Evolutionary conservation across 2,888 invertebrate species (phyloP).

Genomic region (Hyposoter dolosus): DNA sequence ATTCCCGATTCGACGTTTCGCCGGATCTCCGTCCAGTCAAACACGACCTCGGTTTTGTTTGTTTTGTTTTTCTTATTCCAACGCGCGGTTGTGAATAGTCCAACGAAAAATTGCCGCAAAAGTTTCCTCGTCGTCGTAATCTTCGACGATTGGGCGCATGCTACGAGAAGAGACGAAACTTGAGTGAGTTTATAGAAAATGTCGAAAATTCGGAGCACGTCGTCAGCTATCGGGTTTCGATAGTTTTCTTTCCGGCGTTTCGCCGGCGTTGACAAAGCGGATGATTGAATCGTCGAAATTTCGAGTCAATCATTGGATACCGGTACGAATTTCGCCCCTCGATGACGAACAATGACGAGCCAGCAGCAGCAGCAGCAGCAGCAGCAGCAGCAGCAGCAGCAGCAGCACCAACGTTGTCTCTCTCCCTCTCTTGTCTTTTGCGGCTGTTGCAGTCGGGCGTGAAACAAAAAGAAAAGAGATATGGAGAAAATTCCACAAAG

Average conservation of each 20-base stretch:
- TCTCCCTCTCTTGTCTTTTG: not conserved
- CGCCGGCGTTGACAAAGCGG: no score
- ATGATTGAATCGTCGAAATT: not conserved
- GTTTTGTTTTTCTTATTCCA: not conserved
- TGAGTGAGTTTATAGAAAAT: no score
- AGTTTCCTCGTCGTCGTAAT: not conserved
- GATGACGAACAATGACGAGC: not conserved
- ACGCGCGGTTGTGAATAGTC: not conserved
- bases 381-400: no score
- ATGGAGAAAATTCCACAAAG: not conserved
- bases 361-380: no score
- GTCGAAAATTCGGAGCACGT: not conserved
- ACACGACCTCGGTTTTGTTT: constrained; percentile 53
- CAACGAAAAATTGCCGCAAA: not conserved
- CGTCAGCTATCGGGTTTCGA: no score
- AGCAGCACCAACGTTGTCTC: not conserved
- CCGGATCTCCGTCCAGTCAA: constrained; percentile 70
- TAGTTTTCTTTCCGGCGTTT: no score
- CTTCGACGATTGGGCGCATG: not conserved
- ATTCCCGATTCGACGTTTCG: constrained; percentile 71
- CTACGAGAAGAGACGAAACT: not conserved
- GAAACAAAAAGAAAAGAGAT: constrained; percentile 9
- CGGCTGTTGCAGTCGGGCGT: not conserved
- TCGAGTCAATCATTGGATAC: no score
- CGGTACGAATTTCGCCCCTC: not conserved